Evolutionary conservation across 2,888 invertebrate species (phyloP).

Genomic region (Pyrgus malvae): DNA sequence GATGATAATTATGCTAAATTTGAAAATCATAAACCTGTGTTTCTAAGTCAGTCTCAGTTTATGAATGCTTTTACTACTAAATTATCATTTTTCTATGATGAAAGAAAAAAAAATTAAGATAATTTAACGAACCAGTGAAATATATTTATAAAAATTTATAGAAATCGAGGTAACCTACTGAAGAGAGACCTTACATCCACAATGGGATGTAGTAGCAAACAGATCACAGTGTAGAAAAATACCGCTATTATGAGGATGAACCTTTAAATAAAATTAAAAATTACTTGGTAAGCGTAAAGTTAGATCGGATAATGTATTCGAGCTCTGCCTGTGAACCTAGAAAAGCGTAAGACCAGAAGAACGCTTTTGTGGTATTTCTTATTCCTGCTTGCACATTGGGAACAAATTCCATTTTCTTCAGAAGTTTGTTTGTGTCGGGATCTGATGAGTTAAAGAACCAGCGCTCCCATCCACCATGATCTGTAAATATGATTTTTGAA

Average conservation of each 20-base stretch:
- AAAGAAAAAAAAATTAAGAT: too few relatives aligned
- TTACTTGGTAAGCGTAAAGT: conserved; percentile 82
- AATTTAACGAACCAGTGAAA: neutral
- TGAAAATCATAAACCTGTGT: too few relatives aligned
- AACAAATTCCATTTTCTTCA: conserved; percentile 86
- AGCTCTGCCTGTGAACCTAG: conserved; percentile 87
- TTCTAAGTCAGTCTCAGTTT: too few relatives aligned
- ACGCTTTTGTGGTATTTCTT: conserved; percentile 87
- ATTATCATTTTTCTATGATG: neutral
- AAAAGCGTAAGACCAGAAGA: conserved; percentile 90
- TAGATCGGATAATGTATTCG: conserved; percentile 87
- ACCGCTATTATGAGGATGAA: too few relatives aligned
- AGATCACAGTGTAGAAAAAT: too few relatives aligned
- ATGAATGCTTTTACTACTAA: conserved; percentile 82
- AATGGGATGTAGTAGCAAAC: too few relatives aligned
- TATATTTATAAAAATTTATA: neutral
- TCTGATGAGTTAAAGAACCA: conserved; percentile 89
- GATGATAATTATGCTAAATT: too few relatives aligned
- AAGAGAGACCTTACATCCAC: too few relatives aligned
- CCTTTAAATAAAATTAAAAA: too few relatives aligned
- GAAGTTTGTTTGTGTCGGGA: conserved; percentile 80
- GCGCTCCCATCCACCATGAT: conserved; percentile 88
- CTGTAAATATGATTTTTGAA: too few relatives aligned
- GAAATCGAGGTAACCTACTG: too few relatives aligned
- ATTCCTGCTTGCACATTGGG: conserved; percentile 85